Evolutionary conservation across 2,797 vertebrate genomes (phyloP).

Genomic region (Chelidonichthys spinosus): DNA sequence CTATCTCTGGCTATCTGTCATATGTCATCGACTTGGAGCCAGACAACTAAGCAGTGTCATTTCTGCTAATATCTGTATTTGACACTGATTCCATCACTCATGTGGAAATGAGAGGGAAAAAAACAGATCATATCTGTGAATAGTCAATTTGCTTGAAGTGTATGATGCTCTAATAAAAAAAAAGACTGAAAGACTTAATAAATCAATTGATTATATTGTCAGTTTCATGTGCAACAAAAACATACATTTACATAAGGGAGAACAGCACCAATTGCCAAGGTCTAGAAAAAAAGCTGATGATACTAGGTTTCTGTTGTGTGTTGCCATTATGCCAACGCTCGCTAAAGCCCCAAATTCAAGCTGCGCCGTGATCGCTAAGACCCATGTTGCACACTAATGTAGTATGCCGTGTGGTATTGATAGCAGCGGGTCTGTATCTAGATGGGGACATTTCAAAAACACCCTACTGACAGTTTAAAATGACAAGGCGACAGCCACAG

Average conservation of each 20-base stretch:
- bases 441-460: conserved; percentile 54
- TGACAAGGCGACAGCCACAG: conserved; percentile 61
- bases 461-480: conserved; percentile 65
- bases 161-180: not conserved
- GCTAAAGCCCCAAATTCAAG: conserved; percentile 48
- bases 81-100: conserved; percentile 64
- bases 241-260: conserved; percentile 9
- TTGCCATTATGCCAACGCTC: conserved; percentile 36
- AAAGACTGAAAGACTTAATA: not conserved
- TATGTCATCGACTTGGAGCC: conserved; percentile 60
- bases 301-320: conserved; percentile 26
- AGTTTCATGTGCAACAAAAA: conserved; percentile 1
- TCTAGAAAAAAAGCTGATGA: not conserved
- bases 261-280: conserved; percentile 37
- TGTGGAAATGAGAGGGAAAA: conserved; percentile 33
- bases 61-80: conserved; percentile 61
- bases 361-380: conserved; percentile 45
- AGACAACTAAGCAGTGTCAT: conserved; percentile 60
- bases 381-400: conserved; percentile 55
- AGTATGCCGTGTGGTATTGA: conserved; percentile 65
- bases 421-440: conserved; percentile 56
- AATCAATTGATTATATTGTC: not conserved
- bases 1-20: conserved; percentile 68
- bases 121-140: conserved; percentile 32
- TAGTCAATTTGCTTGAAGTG: not conserved